Percentiles rank a stretch among this genome's conserved stretches.
Evolutionary conservation across 2,888 invertebrate species (phyloP).

Genomic region (Schrankia costaestrigalis): DNA sequence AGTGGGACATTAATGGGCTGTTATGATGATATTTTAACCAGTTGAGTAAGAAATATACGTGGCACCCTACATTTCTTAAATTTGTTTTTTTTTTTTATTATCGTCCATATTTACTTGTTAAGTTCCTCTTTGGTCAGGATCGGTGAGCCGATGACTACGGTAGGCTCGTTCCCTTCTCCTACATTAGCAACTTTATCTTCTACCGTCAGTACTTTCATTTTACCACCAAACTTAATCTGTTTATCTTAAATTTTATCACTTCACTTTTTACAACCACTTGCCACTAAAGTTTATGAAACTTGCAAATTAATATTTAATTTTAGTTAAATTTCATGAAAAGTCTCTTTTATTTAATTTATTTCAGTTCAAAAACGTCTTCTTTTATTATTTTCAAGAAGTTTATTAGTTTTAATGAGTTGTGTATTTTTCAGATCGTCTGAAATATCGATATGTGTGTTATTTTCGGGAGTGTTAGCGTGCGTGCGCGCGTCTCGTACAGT

Average conservation of each 20-base stretch:
- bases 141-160: constrained; percentile 49
- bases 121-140: constrained; percentile 67
- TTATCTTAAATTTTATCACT: constrained; percentile 8
- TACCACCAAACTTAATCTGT: constrained; percentile 16
- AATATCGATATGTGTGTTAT: constrained; percentile 42
- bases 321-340: too few relatives aligned
- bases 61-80: too few relatives aligned
- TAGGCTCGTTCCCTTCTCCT: constrained; percentile 60
- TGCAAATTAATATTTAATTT: too few relatives aligned
- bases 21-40: too few relatives aligned
- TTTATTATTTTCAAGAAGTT: neutral
- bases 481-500: constrained; percentile 34
- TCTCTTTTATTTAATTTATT: too few relatives aligned
- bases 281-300: constrained; percentile 7
- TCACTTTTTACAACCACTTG: constrained; percentile 30
- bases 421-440: constrained; percentile 41
- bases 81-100: neutral
- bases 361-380: too few relatives aligned
- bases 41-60: too few relatives aligned
- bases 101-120: constrained; percentile 52
- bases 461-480: constrained; percentile 29
- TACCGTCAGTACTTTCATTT: constrained; percentile 70
- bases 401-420: neutral
- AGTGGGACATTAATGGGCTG: too few relatives aligned
- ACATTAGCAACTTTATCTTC: constrained; percentile 64